phyloP scores from a whole-genome alignment of 1,140 invertebrate species.

The Eurosta solidaginis region DNA sequence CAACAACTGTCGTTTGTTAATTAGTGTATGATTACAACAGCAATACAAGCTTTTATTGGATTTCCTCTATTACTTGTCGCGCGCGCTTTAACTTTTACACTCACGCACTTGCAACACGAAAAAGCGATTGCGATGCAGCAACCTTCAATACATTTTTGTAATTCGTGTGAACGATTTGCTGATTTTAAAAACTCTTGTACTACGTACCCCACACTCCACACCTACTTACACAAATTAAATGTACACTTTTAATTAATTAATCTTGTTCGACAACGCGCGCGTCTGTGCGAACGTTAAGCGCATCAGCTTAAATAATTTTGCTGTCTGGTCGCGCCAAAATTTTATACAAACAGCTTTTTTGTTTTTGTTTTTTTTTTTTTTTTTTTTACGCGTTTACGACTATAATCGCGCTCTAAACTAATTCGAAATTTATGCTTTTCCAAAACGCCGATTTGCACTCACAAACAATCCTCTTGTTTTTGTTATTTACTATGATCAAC shows the following conservation, averaged over 20 bases:
- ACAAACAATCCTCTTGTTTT: no score
- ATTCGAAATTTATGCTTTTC: no score
- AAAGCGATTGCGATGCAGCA: no score
- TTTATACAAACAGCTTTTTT: not conserved
- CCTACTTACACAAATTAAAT: not conserved
- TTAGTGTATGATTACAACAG: not conserved
- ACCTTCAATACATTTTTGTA: not conserved
- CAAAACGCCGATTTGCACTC: no score
- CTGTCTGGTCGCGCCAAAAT: slow-evolving; percentile 6
- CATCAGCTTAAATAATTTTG: not conserved
- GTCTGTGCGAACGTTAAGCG: not conserved
- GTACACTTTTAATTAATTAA: slow-evolving; percentile 27
- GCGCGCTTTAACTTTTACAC: not conserved
- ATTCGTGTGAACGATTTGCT: slow-evolving; percentile 4
- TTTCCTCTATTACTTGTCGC: slow-evolving; percentile 1
- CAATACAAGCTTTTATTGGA: not conserved
- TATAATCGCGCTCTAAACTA: no score
- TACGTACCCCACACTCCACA: not conserved
- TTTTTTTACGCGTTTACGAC: no score
- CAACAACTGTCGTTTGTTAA: not conserved
- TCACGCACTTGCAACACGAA: no score
- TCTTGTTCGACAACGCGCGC: slow-evolving; percentile 19
- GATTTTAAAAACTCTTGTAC: not conserved
- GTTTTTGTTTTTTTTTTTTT: no score
- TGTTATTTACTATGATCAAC: no score